A percentile compares a stretch with the other conserved stretches of the same genome.
Evolutionary conservation across 2,888 invertebrate species (phyloP).

Genomic region (Xestia c-nigrum): DNA sequence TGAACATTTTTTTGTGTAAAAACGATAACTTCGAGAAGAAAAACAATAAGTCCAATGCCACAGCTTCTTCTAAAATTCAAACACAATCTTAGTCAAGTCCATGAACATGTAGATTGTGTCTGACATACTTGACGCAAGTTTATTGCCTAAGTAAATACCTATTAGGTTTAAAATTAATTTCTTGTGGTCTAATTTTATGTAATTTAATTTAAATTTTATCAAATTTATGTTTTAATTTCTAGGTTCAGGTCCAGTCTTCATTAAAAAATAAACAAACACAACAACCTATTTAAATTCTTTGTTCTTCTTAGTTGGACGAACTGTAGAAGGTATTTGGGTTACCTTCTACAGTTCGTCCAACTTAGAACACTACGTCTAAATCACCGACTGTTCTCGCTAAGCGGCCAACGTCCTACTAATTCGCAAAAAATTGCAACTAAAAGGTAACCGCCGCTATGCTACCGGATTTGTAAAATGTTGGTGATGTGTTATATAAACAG

Average conservation of each 20-base stretch:
- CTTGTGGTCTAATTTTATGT: no score
- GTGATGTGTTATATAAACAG: slow-evolving; percentile 20
- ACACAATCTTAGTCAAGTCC: neutral
- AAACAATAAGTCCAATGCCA: neutral
- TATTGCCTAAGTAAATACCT: no score
- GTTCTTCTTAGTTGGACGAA: neutral
- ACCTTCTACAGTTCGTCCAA: slow-evolving; percentile 11
- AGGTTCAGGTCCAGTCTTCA: no score
- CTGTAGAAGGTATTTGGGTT: no score
- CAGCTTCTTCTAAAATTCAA: neutral
- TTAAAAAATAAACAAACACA: neutral
- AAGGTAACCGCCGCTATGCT: slow-evolving; percentile 44
- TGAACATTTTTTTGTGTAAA: neutral
- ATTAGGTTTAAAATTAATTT: no score
- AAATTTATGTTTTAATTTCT: no score
- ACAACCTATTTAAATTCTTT: neutral
- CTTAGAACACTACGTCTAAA: slow-evolving; percentile 2
- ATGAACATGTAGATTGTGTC: neutral
- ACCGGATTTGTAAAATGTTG: slow-evolving; percentile 45
- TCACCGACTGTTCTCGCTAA: slow-evolving; percentile 37
- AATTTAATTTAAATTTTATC: no score
- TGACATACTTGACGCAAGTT: neutral
- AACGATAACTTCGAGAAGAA: neutral
- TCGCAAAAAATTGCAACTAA: slow-evolving; percentile 41
- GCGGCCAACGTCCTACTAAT: slow-evolving; percentile 48